A percentile compares a stretch with the other conserved stretches of the same genome.
Evolutionary conservation across 2,113 vertebrate species (phyloP).

Genomic region (Lampris megalopsis): DNA sequence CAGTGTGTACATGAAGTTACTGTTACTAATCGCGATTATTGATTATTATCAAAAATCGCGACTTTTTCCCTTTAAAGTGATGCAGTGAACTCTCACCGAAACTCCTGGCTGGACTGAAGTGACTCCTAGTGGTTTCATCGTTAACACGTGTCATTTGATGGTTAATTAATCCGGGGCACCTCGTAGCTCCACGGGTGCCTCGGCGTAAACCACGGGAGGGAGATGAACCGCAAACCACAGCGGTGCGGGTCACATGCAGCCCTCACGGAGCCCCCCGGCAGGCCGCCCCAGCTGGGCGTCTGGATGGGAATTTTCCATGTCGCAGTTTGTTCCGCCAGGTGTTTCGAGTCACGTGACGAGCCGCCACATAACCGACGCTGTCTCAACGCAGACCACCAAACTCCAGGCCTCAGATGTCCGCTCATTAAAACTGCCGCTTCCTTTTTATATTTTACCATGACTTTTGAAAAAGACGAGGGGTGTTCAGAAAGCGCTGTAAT

Average conservation of each 20-base stretch:
- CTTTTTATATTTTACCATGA: not conserved
- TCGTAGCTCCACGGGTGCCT: too few relatives aligned
- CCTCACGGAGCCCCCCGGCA: too few relatives aligned
- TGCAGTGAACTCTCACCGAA: not conserved
- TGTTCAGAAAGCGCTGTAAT: not conserved
- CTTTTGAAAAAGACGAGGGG: constrained; percentile 6
- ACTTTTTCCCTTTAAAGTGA: not conserved
- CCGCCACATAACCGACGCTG: constrained; percentile 42
- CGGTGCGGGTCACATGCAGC: too few relatives aligned
- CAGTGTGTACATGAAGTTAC: too few relatives aligned
- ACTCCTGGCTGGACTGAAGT: too few relatives aligned
- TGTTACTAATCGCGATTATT: too few relatives aligned
- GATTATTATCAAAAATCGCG: too few relatives aligned
- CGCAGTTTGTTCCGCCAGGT: constrained; percentile 17
- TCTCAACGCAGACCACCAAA: constrained; percentile 30
- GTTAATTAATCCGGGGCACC: too few relatives aligned
- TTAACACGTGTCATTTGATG: too few relatives aligned
- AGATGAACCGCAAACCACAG: too few relatives aligned
- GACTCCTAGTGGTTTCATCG: too few relatives aligned
- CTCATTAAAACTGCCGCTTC: constrained; percentile 29
- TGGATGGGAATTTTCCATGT: constrained; percentile 19
- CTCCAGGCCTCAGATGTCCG: not conserved
- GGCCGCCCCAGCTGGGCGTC: not conserved
- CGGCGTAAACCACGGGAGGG: too few relatives aligned
- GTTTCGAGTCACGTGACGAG: constrained; percentile 15